Evolutionary conservation across 2,113 vertebrate species (phyloP).

Genomic region (Poecilia latipinna): DNA sequence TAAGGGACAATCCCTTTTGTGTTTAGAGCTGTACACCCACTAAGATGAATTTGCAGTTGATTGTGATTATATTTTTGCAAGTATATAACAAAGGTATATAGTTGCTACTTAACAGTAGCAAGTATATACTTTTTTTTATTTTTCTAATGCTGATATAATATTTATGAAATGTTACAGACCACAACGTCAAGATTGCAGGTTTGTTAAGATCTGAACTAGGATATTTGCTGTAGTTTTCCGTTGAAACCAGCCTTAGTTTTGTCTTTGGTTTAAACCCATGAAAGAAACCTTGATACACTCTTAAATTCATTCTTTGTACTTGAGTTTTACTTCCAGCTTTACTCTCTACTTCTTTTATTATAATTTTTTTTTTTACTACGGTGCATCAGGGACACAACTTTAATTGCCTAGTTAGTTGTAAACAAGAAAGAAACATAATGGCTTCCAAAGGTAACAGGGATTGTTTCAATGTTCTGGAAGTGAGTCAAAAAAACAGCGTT

Average conservation of each 20-base stretch:
- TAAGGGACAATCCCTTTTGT: slow-evolving; percentile 11
- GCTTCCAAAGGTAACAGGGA: slow-evolving; percentile 52
- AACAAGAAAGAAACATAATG: slow-evolving; percentile 22
- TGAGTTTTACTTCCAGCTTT: slow-evolving; percentile 22
- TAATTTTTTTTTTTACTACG: slow-evolving; percentile 43
- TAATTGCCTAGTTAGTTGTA: slow-evolving; percentile 34
- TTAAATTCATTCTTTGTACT: slow-evolving; percentile 8
- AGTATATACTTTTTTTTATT: not conserved
- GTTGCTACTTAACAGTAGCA: no score
- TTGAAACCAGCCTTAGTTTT: slow-evolving; percentile 14
- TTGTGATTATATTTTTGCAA: not conserved
- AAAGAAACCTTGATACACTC: slow-evolving; percentile 9
- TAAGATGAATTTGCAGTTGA: not conserved
- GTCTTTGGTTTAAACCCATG: slow-evolving; percentile 15
- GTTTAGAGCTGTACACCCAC: not conserved
- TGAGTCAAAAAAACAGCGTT: slow-evolving; percentile 58
- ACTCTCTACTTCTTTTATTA: slow-evolving; percentile 51
- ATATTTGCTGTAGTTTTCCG: slow-evolving; percentile 20
- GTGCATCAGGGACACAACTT: slow-evolving; percentile 15
- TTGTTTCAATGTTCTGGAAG: slow-evolving; percentile 45
- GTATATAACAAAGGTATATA: not conserved
- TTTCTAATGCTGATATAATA: not conserved
- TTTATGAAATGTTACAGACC: slow-evolving; percentile 24
- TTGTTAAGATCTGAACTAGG: slow-evolving; percentile 35
- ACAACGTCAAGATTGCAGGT: slow-evolving; percentile 27